Conservation (phyloP, 2,888 invertebrate species). For the Meiosimyza platycephala region DNA sequence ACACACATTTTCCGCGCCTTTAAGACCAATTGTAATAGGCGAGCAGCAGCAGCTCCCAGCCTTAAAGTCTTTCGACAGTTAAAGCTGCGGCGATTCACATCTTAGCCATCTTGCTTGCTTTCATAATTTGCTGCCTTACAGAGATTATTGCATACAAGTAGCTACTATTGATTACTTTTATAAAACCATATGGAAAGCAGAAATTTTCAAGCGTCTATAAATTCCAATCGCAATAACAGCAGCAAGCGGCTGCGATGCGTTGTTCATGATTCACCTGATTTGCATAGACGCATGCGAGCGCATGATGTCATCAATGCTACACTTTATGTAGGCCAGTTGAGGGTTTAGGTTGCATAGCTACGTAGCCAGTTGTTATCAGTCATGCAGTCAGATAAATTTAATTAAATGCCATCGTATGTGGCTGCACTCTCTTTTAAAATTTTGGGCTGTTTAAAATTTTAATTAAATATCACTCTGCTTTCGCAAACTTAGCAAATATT, state of each 20-base stretch:
- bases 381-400: too few relatives aligned
- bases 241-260: too few relatives aligned
- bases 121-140: conserved; percentile 35
- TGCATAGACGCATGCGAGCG: too few relatives aligned
- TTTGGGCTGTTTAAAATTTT: too few relatives aligned
- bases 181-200: conserved; percentile 37
- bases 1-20: conserved; percentile 45
- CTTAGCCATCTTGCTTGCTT: conserved; percentile 36
- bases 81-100: conserved; percentile 39
- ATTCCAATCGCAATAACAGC: conserved; percentile 1
- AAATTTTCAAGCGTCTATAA: conserved; percentile 16
- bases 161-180: conserved; percentile 46
- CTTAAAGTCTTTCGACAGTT: not conserved
- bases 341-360: too few relatives aligned
- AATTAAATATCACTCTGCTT: too few relatives aligned
- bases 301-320: too few relatives aligned
- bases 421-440: too few relatives aligned
- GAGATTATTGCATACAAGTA: conserved; percentile 45
- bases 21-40: conserved; percentile 44
- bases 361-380: too few relatives aligned
- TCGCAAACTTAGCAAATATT: not conserved
- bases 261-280: too few relatives aligned
- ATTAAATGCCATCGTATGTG: too few relatives aligned
- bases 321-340: too few relatives aligned
- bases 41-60: conserved; percentile 36